These are phyloP conservation scores for Thamnaconus septentrionalis DNA, from an alignment of 2,113 vertebrate genomes.

Conservation along the genomic window DNA sequence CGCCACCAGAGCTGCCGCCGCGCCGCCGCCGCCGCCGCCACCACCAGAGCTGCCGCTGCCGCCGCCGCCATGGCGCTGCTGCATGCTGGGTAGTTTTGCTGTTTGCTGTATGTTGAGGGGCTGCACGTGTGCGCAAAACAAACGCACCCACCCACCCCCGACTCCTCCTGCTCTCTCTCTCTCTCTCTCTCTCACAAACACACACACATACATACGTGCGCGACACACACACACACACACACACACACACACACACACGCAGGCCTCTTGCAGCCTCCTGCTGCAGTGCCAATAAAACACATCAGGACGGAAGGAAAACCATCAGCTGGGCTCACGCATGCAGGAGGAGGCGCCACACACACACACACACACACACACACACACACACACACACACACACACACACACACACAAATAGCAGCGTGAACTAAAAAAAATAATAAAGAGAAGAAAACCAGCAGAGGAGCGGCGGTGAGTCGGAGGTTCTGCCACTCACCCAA, in stretches of 20 bases:
- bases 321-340: neutral
- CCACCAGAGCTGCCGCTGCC: too few species aligned
- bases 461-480: neutral
- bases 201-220: too few species aligned
- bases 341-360: conserved; percentile 54
- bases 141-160: conserved; percentile 2
- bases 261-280: too few species aligned
- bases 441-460: too few species aligned
- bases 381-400: conserved; percentile 8
- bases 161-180: too few species aligned
- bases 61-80: neutral
- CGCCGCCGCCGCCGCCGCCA: too few species aligned
- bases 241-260: too few species aligned
- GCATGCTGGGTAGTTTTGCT: conserved; percentile 42
- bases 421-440: neutral
- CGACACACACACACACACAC: neutral
- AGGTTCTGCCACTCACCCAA: conserved; percentile 72
- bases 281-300: too few species aligned
- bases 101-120: conserved; percentile 16
- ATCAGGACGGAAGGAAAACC: too few species aligned
- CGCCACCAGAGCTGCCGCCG: neutral
- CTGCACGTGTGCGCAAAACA: neutral
- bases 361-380: conserved; percentile 14
- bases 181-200: too few species aligned
- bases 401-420: conserved; percentile 3